These are phyloP conservation scores for Rhagonycha fulva DNA, from an alignment of 2,888 invertebrate species.

Conservation along the genomic window DNA sequence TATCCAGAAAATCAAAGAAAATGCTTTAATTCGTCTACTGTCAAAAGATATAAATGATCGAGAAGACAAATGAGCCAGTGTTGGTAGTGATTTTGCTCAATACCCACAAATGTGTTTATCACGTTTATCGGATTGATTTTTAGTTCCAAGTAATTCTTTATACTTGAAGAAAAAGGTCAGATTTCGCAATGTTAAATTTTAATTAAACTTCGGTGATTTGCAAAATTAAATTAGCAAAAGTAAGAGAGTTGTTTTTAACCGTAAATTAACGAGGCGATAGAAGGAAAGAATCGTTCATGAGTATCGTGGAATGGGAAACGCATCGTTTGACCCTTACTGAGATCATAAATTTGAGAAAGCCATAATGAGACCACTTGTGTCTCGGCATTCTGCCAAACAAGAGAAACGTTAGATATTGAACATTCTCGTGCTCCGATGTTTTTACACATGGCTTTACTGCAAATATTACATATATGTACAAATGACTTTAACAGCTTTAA, in stretches of 20 bases:
- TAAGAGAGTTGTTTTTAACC: conserved; percentile 23
- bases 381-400: conserved; percentile 31
- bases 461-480: conserved; percentile 3
- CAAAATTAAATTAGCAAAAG: background rate
- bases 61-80: conserved; percentile 35
- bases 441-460: conserved; percentile 1
- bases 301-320: conserved; percentile 28
- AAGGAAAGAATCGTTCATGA: conserved; percentile 28
- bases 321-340: conserved; percentile 30
- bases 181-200: background rate
- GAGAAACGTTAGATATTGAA: conserved; percentile 28
- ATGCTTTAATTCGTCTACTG: conserved; percentile 38
- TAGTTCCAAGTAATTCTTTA: background rate
- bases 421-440: conserved; percentile 19
- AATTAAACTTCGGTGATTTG: background rate
- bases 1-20: conserved; percentile 36
- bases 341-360: conserved; percentile 31
- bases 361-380: conserved; percentile 32
- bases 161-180: background rate
- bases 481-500: conserved; percentile 1
- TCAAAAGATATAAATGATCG: conserved; percentile 39
- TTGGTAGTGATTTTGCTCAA: conserved; percentile 24
- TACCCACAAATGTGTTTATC: conserved; percentile 13
- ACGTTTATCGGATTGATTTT: background rate
- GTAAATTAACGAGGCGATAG: conserved; percentile 39